These are phyloP conservation scores for Thunnus albacares DNA, from an alignment of 2,797 vertebrate genomes.

Conservation along the genomic window DNA sequence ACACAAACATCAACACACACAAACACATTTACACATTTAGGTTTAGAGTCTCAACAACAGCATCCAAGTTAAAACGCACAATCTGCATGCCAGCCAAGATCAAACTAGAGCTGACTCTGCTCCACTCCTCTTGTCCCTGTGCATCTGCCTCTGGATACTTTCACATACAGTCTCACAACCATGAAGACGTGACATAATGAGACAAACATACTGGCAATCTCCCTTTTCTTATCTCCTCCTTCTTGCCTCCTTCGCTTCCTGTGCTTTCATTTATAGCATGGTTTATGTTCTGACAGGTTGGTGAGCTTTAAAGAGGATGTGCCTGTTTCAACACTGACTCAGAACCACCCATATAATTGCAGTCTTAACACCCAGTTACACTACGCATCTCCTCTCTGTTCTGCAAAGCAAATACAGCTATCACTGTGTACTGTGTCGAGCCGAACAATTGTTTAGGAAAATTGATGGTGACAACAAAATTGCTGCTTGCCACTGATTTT, in stretches of 20 bases:
- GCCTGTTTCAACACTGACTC: slow-evolving; percentile 44
- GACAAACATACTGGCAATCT: slow-evolving; percentile 6
- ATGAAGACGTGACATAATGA: slow-evolving; percentile 7
- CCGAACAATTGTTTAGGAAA: slow-evolving; percentile 56
- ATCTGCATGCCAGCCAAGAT: background rate
- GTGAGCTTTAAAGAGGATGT: slow-evolving; percentile 28
- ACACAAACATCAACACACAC: slow-evolving; percentile 32
- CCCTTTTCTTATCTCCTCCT: background rate
- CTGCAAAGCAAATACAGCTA: slow-evolving; percentile 40
- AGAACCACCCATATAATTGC: slow-evolving; percentile 47
- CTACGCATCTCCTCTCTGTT: slow-evolving; percentile 44
- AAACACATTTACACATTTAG: background rate
- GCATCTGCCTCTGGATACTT: slow-evolving; percentile 4
- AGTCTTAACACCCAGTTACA: slow-evolving; percentile 54
- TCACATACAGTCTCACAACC: background rate
- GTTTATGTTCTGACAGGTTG: slow-evolving; percentile 46
- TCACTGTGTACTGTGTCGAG: background rate
- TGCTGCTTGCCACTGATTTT: slow-evolving; percentile 52
- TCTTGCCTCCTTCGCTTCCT: background rate
- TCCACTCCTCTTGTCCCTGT: background rate
- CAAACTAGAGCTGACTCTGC: background rate
- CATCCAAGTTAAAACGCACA: background rate
- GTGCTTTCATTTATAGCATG: slow-evolving; percentile 13
- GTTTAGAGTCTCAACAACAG: slow-evolving; percentile 19
- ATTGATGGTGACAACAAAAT: slow-evolving; percentile 72